Evolutionary conservation across 2,113 vertebrate genomes (phyloP), one percentile per base, ranked within the genome.

Genomic region (Podarcis muralis): DNA sequence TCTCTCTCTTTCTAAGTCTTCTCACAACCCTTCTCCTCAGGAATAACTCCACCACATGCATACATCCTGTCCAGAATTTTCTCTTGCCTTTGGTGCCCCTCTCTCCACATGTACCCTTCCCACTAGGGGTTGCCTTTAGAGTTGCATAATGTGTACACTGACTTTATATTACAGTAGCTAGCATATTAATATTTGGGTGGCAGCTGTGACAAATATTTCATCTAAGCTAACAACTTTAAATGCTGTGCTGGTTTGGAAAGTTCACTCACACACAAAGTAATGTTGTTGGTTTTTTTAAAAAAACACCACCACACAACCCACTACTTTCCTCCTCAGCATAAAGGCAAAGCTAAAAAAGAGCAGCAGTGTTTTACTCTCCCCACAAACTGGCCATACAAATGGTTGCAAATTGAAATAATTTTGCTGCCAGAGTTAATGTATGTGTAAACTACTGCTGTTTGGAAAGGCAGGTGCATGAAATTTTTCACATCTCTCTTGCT

Each of bases 401-500:
- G 66, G 25, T 4, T 57, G 37, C 57, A 86, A 84, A 79, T 16
- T 35, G 83, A 69, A 69, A 79, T 68, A 13, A 83, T 48, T 86
- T 62, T 86, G 35, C 30, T 32, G 27, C 30, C 69, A 62, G n/a
- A 22, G 25, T 48, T 40, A 53, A 53, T 68, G 20, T 22, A 48
- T 30, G 62, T 68, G 40, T n/a, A 79, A 48, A 68, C 53, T 30
- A 65, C 57, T 32, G 43, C 32, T 43, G 32, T 27, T 43, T n/a
- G 35, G 27, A 66, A 35, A 81, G 35, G n/a, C 57, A 62, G 59
- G 79, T 18, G 7, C 57, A 12, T 35, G n/a, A 62, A 65, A 40
- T 75, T 65, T 23, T 62, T 40, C 78, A 74, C 68, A 81, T 72
- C n/a, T 80, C 48, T 59, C 75, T 93, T 92, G 83, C 62, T 43